Conservation (phyloP, 2,888 invertebrate genomes). For the Tinea trinotella region DNA sequence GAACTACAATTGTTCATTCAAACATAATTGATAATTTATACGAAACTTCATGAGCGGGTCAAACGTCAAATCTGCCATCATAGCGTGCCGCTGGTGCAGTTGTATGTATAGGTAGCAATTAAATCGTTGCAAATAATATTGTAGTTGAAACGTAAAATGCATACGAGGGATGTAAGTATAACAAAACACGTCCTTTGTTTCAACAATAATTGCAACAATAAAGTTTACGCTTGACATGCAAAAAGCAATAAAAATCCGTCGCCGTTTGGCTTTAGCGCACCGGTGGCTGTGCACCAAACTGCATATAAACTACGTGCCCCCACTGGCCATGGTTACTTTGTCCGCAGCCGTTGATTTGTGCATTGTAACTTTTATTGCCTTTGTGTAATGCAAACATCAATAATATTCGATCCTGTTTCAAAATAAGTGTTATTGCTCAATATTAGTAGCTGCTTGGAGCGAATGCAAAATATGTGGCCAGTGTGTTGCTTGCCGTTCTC, state of each 20-base stretch:
- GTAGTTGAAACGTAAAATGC: neutral
- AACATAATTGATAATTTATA: too few species aligned
- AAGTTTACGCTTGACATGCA: slow-evolving; percentile 52
- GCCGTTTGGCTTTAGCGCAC: slow-evolving; percentile 22
- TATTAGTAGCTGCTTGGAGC: too few species aligned
- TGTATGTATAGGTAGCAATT: neutral
- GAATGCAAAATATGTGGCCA: too few species aligned
- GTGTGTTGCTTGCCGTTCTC: too few species aligned
- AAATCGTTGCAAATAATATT: neutral
- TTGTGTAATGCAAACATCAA: slow-evolving; percentile 6
- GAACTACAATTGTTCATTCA: too few species aligned
- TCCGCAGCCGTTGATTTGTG: slow-evolving; percentile 29
- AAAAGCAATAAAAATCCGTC: slow-evolving; percentile 48
- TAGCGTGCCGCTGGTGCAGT: too few species aligned
- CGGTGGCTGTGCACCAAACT: slow-evolving; percentile 29
- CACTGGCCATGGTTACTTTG: slow-evolving; percentile 25
- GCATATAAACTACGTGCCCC: slow-evolving; percentile 27
- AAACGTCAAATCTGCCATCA: too few species aligned
- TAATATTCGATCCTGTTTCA: neutral
- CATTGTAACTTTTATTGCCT: slow-evolving; percentile 23
- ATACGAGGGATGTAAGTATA: neutral
- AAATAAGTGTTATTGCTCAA: too few species aligned
- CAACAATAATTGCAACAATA: slow-evolving; percentile 54
- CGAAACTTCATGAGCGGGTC: too few species aligned
- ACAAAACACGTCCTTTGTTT: slow-evolving; percentile 34